These are phyloP conservation scores for Linyphia triangularis DNA, from an alignment of 2,888 invertebrate species.

Conservation along the genomic window DNA sequence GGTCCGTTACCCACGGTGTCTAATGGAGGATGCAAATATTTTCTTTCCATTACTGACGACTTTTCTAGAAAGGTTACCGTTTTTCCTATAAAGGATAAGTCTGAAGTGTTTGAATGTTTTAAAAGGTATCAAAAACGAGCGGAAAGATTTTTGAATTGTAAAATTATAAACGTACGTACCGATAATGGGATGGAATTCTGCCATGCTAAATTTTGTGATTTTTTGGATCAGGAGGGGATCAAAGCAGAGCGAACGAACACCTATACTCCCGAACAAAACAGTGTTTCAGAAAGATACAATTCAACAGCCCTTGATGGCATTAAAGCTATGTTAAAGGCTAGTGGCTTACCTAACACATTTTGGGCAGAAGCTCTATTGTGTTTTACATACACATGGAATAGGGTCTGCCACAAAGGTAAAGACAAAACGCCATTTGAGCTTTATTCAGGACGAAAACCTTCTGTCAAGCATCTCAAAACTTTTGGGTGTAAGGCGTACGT, in stretches of 20 bases:
- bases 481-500: background rate
- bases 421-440: too few species aligned
- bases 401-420: background rate
- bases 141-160: background rate
- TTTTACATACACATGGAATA: background rate
- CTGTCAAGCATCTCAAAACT: background rate
- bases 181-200: background rate
- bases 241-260: slow-evolving; percentile 1
- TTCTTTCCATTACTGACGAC: too few species aligned
- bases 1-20: background rate
- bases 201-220: background rate
- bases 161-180: too few species aligned
- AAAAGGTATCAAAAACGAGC: background rate
- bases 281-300: background rate
- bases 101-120: background rate
- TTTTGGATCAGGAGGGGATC: slow-evolving; percentile 3
- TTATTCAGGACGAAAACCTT: background rate
- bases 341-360: background rate
- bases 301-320: background rate
- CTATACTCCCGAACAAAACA: background rate
- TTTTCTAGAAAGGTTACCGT: background rate
- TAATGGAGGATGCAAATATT: background rate
- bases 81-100: background rate
- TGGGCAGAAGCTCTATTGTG: background rate
- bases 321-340: background rate